Evolutionary conservation across 1,140 invertebrate genomes (phyloP).

Genomic region (Panagrolaimus sp.): DNA sequence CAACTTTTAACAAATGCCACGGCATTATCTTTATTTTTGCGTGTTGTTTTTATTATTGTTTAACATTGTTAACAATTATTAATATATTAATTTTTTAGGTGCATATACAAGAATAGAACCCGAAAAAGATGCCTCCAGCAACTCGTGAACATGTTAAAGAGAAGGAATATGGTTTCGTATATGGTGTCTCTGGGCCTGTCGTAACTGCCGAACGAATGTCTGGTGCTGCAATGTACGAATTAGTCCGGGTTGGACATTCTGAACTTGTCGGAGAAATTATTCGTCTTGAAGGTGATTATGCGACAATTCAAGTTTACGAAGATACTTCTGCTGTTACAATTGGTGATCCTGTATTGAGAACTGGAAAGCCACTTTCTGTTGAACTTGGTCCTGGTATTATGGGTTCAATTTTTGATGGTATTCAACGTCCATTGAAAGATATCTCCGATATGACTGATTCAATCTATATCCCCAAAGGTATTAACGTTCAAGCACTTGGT

Average conservation of each 20-base stretch:
- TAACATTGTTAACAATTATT: too few species aligned
- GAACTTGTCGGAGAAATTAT: conserved; percentile 99
- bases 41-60: too few species aligned
- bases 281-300: conserved; percentile 95
- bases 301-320: conserved; percentile 99
- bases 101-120: conserved; percentile 18
- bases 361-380: conserved; percentile 93
- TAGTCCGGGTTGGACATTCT: conserved; percentile 94
- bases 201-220: conserved; percentile 99
- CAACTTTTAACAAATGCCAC: too few species aligned
- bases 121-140: conserved; percentile 65
- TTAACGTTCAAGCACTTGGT: conserved; percentile 80
- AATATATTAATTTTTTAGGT: too few species aligned
- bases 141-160: conserved; percentile 80
- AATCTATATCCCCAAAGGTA: conserved; percentile 99
- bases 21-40: too few species aligned
- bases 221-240: conserved; percentile 98
- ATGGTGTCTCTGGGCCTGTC: conserved; percentile 92
- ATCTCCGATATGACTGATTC: conserved; percentile 86
- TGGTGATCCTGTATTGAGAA: conserved; percentile 93
- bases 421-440: conserved; percentile 93
- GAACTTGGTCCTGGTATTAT: conserved; percentile 98
- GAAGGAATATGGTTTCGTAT: conserved; percentile 84
- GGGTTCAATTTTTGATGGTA: conserved; percentile 98
- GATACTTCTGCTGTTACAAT: conserved; percentile 99